A percentile compares a stretch with the other conserved stretches of the same genome.
phyloP scores from a whole-genome alignment of 1,140 invertebrate genomes.

The Sesamia nonagrioides region DNA sequence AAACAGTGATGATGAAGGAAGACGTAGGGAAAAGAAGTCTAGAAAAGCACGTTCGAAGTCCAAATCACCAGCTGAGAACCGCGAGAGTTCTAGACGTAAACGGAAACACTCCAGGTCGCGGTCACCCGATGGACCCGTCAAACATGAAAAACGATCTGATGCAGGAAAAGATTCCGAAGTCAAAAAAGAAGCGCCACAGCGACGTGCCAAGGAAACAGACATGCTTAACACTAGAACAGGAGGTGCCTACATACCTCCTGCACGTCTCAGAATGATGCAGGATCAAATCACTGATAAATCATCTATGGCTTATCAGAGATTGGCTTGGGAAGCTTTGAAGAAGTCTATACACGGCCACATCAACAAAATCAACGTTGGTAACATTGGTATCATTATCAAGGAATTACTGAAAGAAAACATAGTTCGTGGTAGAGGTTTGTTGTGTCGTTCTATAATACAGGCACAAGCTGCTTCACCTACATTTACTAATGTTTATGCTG shows the following conservation, averaged over 20 bases:
- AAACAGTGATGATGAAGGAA: constrained; percentile 66
- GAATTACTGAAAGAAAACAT: constrained; percentile 98
- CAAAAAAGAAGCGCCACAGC: constrained; percentile 66
- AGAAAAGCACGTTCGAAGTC: constrained; percentile 74
- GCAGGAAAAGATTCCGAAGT: constrained; percentile 60
- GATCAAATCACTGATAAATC: constrained; percentile 97
- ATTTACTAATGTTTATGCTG: constrained; percentile 99
- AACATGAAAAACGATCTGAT: constrained; percentile 63
- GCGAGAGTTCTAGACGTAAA: constrained; percentile 69
- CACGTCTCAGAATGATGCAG: constrained; percentile 97
- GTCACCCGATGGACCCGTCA: constrained; percentile 60
- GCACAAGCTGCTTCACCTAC: constrained; percentile 98
- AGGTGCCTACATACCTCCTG: constrained; percentile 99
- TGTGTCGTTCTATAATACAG: constrained; percentile 97
- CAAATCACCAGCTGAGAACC: constrained; percentile 59
- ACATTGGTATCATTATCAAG: constrained; percentile 97
- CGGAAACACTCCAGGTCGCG: constrained; percentile 73
- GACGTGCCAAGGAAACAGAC: constrained; percentile 89
- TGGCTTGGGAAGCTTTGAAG: constrained; percentile 99
- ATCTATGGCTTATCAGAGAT: constrained; percentile 96
- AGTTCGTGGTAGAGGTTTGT: constrained; percentile 96
- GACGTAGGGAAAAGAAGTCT: constrained; percentile 66
- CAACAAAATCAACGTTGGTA: constrained; percentile 99
- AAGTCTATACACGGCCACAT: constrained; percentile 99
- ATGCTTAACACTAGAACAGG: constrained; percentile 95